phyloP scores from a whole-genome alignment of 1,140 invertebrate genomes.

The Eriosoma lanigerum region DNA sequence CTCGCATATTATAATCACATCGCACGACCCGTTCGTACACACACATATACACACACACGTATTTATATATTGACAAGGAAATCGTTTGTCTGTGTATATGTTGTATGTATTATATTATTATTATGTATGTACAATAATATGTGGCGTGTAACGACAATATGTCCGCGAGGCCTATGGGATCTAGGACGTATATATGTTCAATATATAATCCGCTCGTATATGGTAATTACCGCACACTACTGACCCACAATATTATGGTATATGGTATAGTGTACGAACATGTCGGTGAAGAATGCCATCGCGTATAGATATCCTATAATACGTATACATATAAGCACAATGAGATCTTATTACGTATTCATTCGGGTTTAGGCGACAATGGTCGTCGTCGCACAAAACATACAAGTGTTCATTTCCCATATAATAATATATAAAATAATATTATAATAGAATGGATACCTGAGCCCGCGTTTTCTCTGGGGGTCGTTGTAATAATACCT shows the following conservation, averaged over 20 bases:
- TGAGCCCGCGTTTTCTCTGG: too few species aligned
- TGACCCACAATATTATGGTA: conserved; percentile 36
- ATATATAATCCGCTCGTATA: conserved; percentile 36
- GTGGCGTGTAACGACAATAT: conserved; percentile 17
- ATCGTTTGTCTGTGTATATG: conserved; percentile 7
- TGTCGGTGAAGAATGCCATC: conserved; percentile 7
- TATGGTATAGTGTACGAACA: background rate
- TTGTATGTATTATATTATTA: too few species aligned
- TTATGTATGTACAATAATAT: background rate
- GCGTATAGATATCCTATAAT: background rate
- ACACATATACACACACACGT: background rate
- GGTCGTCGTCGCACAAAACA: background rate
- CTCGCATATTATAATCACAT: background rate
- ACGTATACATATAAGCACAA: background rate
- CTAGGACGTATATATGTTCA: conserved; percentile 34
- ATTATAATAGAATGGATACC: too few species aligned
- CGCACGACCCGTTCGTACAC: background rate
- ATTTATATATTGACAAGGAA: conserved; percentile 32
- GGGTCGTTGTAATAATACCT: too few species aligned
- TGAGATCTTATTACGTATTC: conserved; percentile 50
- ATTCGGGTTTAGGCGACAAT: conserved; percentile 19
- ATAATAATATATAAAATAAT: too few species aligned
- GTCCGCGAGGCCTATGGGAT: conserved; percentile 41
- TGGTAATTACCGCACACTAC: conserved; percentile 44
- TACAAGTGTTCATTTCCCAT: too few species aligned